Conservation (phyloP, 2,888 invertebrate genomes). For the Cistogaster globosa region DNA sequence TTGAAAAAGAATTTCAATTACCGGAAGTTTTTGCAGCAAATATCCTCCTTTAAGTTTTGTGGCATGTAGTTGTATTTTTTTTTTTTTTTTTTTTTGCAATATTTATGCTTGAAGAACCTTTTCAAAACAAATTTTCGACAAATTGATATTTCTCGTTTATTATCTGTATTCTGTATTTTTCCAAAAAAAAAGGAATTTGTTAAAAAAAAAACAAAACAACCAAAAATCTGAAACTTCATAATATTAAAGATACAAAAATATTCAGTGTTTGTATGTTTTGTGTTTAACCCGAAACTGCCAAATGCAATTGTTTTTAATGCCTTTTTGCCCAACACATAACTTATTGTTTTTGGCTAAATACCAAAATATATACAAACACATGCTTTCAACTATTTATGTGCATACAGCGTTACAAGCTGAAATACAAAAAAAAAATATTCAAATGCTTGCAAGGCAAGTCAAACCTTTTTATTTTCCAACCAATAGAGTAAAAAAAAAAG, state of each 20-base stretch:
- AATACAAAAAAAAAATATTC: conserved; percentile 4
- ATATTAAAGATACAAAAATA: conserved; percentile 55
- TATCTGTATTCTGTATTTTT: conserved; percentile 26
- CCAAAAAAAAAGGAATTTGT: conserved; percentile 8
- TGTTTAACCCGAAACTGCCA: conserved; percentile 71
- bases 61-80: background rate
- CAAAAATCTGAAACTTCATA: conserved; percentile 42
- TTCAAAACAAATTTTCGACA: conserved; percentile 71
- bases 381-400: background rate
- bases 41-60: conserved; percentile 43
- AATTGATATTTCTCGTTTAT: conserved; percentile 69
- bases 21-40: conserved; percentile 62
- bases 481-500: conserved; percentile 12
- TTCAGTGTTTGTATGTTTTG: conserved; percentile 35
- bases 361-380: conserved; percentile 69
- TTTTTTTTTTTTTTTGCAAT: background rate
- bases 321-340: conserved; percentile 70
- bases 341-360: conserved; percentile 73
- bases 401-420: background rate
- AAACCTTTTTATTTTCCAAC: conserved; percentile 31
- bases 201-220: conserved; percentile 30
- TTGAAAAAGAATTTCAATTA: conserved; percentile 67
- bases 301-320: conserved; percentile 73
- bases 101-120: conserved; percentile 66
- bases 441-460: conserved; percentile 6